A percentile compares a stretch with the other conserved stretches of the same genome.
Conservation (phyloP, 2,888 invertebrate species). For the Philereme transversata region DNA sequence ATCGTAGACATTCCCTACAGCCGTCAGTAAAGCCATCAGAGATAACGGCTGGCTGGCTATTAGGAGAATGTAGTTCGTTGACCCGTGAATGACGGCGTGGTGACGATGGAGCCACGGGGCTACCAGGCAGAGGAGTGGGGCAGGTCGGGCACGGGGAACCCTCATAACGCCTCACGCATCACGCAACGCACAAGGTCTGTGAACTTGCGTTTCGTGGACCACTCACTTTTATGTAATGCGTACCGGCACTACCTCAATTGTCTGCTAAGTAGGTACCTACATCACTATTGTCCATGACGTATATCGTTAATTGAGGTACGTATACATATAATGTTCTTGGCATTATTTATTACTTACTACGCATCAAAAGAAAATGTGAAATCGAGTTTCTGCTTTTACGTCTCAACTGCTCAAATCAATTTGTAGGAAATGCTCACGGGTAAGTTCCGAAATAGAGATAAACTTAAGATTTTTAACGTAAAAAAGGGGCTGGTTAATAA, state of each 20-base stretch:
- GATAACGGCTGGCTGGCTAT: slow-evolving; percentile 40
- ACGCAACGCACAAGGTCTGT: slow-evolving; percentile 37
- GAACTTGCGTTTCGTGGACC: slow-evolving; percentile 33
- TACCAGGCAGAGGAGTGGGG: slow-evolving; percentile 49
- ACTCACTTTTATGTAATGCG: slow-evolving; percentile 27
- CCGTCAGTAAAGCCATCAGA: slow-evolving; percentile 22
- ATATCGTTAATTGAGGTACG: too few relatives aligned
- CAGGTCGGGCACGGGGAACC: slow-evolving; percentile 55
- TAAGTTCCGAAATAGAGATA: too few relatives aligned
- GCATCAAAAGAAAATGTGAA: too few relatives aligned
- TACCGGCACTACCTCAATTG: neutral
- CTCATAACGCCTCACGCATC: slow-evolving; percentile 45
- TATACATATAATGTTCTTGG: too few relatives aligned
- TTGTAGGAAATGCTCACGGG: too few relatives aligned
- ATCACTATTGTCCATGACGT: too few relatives aligned
- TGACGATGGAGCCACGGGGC: slow-evolving; percentile 44
- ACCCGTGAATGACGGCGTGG: slow-evolving; percentile 35
- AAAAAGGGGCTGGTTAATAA: too few relatives aligned
- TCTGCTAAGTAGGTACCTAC: too few relatives aligned
- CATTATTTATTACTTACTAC: too few relatives aligned
- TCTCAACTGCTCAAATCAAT: too few relatives aligned
- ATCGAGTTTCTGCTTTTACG: too few relatives aligned
- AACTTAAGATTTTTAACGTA: too few relatives aligned
- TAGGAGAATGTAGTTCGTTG: slow-evolving; percentile 45
- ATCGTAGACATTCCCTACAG: slow-evolving; percentile 4